These are phyloP conservation scores for Myiozetetes cayanensis DNA, from an alignment of 2,113 vertebrate species.

Conservation along the genomic window DNA sequence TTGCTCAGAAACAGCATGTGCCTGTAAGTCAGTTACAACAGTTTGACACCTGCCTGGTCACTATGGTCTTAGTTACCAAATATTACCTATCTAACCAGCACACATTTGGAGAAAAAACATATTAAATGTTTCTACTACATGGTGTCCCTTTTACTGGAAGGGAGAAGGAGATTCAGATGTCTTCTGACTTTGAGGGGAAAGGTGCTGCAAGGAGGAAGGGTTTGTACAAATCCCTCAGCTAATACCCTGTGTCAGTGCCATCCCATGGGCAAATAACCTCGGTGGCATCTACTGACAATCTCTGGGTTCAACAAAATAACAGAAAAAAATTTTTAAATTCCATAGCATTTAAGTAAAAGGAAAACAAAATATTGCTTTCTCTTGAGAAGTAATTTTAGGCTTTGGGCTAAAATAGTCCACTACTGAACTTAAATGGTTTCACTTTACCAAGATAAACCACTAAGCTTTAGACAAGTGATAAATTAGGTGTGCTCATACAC, in stretches of 20 bases:
- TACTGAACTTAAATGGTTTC: not conserved
- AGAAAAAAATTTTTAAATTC: not conserved
- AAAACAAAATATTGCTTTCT: not conserved
- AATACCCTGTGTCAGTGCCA: not conserved
- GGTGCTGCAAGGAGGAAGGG: not conserved
- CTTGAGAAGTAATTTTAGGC: not conserved
- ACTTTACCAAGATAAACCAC: not conserved
- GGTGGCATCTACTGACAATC: not conserved
- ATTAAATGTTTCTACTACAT: not conserved
- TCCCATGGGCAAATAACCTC: not conserved
- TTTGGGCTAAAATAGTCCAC: not conserved
- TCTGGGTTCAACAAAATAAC: not conserved
- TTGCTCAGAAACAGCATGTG: not conserved
- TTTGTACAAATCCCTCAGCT: not conserved
- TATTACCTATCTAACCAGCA: not conserved
- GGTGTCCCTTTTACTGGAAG: not conserved
- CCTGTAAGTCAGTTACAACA: not conserved
- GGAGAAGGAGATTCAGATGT: not conserved
- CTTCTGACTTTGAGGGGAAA: not conserved
- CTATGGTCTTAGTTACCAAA: not conserved
- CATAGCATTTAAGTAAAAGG: not conserved
- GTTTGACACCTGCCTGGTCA: not conserved
- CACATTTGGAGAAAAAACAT: rapidly evolving
- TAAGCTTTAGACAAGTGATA: not conserved
- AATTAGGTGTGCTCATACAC: not conserved